phyloP scores from a whole-genome alignment of 2,888 invertebrate species.

The Andrena dorsata region DNA sequence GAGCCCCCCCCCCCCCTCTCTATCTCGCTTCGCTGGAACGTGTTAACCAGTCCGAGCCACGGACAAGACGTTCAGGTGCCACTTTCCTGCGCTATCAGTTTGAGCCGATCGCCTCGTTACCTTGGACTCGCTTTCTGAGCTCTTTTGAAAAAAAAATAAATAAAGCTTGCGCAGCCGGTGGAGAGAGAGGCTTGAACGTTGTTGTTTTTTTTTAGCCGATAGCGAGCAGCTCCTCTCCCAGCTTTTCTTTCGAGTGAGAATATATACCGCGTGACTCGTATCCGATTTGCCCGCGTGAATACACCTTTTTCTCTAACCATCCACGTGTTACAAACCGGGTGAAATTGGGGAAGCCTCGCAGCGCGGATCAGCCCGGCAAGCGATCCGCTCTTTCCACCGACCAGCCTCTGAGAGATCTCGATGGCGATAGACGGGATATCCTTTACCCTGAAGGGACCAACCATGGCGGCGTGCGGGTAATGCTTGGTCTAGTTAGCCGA shows the following conservation, averaged over 20 bases:
- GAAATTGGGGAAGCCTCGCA: too few species aligned
- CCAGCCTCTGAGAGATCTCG: not conserved
- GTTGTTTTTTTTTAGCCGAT: slow-evolving; percentile 29
- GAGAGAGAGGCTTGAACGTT: slow-evolving; percentile 40
- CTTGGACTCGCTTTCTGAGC: slow-evolving; percentile 47
- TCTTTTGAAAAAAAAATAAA: slow-evolving; percentile 7
- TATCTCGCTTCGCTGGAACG: too few species aligned
- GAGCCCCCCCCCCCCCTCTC: too few species aligned
- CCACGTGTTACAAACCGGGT: too few species aligned
- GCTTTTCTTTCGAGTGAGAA: too few species aligned
- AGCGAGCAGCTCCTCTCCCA: not conserved
- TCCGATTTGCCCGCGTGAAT: not conserved
- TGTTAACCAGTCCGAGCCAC: too few species aligned
- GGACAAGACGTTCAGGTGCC: not conserved
- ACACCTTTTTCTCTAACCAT: too few species aligned
- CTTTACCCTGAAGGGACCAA: slow-evolving; percentile 65
- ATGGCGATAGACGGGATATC: not conserved
- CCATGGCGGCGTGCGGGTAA: slow-evolving; percentile 76
- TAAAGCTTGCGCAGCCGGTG: slow-evolving; percentile 55
- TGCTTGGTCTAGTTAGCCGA: slow-evolving; percentile 75
- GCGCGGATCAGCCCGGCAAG: too few species aligned
- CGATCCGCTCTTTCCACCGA: not conserved
- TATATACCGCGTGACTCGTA: too few species aligned
- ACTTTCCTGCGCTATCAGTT: not conserved
- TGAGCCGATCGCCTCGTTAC: slow-evolving; percentile 6